Base-by-base conservation (phyloP, 2,888 invertebrate genomes). In the Eristalinus aeneus region DNA sequence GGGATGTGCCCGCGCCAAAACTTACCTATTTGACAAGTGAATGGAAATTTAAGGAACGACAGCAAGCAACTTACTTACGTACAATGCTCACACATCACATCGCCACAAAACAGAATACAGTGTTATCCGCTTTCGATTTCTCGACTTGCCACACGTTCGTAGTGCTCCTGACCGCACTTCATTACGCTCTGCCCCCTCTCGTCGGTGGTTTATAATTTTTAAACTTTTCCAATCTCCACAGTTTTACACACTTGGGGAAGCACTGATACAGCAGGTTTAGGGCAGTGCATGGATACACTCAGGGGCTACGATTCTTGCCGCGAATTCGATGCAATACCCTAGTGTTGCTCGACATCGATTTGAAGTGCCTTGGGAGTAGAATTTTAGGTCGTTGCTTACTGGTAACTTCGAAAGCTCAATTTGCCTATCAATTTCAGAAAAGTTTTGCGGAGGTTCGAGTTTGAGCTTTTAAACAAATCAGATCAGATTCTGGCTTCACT, bases 161-260 rank as follows among this genome's bases (percentile, higher is more conserved):
- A 5, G 10, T 20, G 23, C 27, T 64, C 65, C 54, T n/a, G 16
- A 9, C 23, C n/a, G 10, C 39, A 56, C 31, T 31, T 46, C 22
- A 11, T 34, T 22, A 36, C 39, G 12, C n/a, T 46, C 27, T 32
- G 10, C 20, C 36, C 53, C 46, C n/a, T n/a, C 20, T 16, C 23
- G 10, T n/a, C 34, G 60, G 22, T 64, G 56, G 68, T 56, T 72
- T 79, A 80, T 80, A 76, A 80, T 80, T 76, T 72, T 74, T 68
- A 85, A 85, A 85, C 71, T 85, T 85, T 85, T 85, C 84, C 84
- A 85, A 85, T 85, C 80, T 85, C 72, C 84, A 76, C 75, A 80
- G 80, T 80, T 79, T 85, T 72, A 80, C 84, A 80, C 75, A 72
- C 36, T 76, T 46, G 76, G 36, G 61, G 68, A 58, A 72, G 84